These are phyloP conservation scores for Oncorhynchus masou DNA, from an alignment of 2,113 vertebrate species.

Conservation along the genomic window DNA sequence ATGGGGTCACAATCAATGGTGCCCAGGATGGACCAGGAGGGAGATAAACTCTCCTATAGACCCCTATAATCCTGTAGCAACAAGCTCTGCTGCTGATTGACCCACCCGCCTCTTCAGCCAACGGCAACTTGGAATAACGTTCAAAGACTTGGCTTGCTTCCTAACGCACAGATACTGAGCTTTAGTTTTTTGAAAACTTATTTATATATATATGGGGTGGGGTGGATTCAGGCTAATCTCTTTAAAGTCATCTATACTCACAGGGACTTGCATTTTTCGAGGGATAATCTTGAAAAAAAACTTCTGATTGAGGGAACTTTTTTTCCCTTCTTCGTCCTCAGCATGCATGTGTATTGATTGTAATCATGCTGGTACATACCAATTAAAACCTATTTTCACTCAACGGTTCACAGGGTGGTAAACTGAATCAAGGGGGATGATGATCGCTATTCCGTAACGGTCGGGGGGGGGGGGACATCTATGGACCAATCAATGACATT, in stretches of 20 bases:
- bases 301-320: neutral
- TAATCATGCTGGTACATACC: constrained; percentile 27
- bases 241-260: constrained; percentile 29
- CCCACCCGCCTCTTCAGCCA: constrained; percentile 44
- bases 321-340: constrained; percentile 9
- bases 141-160: constrained; percentile 57
- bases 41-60: too few species aligned
- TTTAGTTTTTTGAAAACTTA: neutral
- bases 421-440: constrained; percentile 9
- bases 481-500: constrained; percentile 26
- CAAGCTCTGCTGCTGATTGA: constrained; percentile 53
- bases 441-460: neutral
- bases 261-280: constrained; percentile 20
- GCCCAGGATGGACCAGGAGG: constrained; percentile 36
- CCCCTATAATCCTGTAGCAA: constrained; percentile 16
- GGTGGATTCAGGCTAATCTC: constrained; percentile 25
- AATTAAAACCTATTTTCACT: constrained; percentile 20
- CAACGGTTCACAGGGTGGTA: constrained; percentile 3
- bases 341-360: constrained; percentile 18
- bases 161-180: constrained; percentile 38
- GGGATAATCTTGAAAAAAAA: neutral
- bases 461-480: constrained; percentile 1
- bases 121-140: constrained; percentile 56
- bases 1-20: constrained; percentile 46
- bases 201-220: constrained; percentile 1